These are phyloP conservation scores for Scomberomorus guttatus DNA, from an alignment of 2,797 vertebrate genomes.

Conservation along the genomic window DNA sequence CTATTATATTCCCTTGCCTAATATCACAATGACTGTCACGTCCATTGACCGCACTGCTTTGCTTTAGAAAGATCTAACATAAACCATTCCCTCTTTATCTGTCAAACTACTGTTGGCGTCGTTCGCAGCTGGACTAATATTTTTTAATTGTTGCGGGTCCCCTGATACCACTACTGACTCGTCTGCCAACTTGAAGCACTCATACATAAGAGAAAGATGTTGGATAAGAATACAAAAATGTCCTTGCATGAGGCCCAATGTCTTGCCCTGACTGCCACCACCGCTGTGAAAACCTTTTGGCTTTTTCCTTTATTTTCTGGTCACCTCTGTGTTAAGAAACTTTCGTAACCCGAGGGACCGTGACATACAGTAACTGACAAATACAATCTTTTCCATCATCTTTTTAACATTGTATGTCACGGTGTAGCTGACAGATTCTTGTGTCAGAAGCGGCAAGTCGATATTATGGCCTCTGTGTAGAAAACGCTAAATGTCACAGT, in stretches of 20 bases:
- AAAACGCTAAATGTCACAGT: slow-evolving; percentile 61
- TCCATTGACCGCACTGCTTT: neutral
- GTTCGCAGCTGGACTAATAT: neutral
- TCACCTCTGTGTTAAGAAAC: neutral
- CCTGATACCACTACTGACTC: neutral
- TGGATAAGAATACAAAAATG: too few relatives aligned
- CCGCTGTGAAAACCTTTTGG: slow-evolving; percentile 11
- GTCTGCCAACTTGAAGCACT: too few relatives aligned
- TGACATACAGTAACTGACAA: slow-evolving; percentile 37
- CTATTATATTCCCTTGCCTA: neutral
- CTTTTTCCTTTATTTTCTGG: slow-evolving; percentile 5
- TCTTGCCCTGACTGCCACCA: neutral
- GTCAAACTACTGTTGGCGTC: neutral
- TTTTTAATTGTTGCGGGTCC: neutral
- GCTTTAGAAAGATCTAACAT: neutral
- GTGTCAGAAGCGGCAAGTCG: slow-evolving; percentile 25
- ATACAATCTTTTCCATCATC: slow-evolving; percentile 39
- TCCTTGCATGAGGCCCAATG: too few relatives aligned
- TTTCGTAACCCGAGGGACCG: neutral
- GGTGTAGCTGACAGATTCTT: slow-evolving; percentile 22
- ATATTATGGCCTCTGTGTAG: slow-evolving; percentile 27
- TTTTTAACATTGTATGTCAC: slow-evolving; percentile 15
- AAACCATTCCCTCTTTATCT: neutral
- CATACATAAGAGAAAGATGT: too few relatives aligned
- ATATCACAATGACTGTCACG: neutral